Evolutionary conservation across 30 jellyfish, hydroid and myxozoan species (phyloP), one percentile per base, ranked within the genome.

Genomic region (Morbakka virulenta): DNA sequence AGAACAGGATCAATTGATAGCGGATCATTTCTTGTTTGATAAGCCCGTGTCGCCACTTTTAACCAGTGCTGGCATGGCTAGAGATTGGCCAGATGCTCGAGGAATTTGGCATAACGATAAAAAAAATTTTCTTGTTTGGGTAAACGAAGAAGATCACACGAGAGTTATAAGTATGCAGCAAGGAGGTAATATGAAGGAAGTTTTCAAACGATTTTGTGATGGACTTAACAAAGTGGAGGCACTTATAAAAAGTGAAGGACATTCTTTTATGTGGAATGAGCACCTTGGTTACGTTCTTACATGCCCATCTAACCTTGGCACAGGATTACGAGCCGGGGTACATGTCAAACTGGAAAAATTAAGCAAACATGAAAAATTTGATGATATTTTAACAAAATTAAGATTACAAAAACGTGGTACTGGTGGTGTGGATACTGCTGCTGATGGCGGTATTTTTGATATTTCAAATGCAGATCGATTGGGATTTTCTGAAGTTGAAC

Each of bases 271-370:
- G 97, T 88, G 97, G 97, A 88, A 88, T 35, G 83, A 88, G 29
- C 87, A 80, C 27, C 87, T 79, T 36, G 97, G 97, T 30, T 88
- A 80, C 74, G 47, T 88, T 17, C 64, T 88, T 36, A 88, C 97
- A 2, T 88, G 97, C 35, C 97, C 97, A 36, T 87, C 97, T 9
- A 88, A 88, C 64, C 87, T 88, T 23, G 97, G 97, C 52, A 88
- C 97, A 11, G 97, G 97, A 13, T 22, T 88, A 77, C 49, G 95
- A 20, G 97, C 95, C 2, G 86, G 97, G 21, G 97, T 88, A 3
- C 97, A 88, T 47, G 87, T 81, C 50, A 87, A 73, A 76, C 63
- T 87, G 50, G 69, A 28, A 28, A 91, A 91, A 31, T 78, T 91
- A 73, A 82, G 96, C 49, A 91, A 84, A 77, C 96, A 91, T 49